A percentile compares a stretch with the other conserved stretches of the same genome.
Conservation (phyloP, 2,888 invertebrate genomes). For the Euproctis similis region DNA sequence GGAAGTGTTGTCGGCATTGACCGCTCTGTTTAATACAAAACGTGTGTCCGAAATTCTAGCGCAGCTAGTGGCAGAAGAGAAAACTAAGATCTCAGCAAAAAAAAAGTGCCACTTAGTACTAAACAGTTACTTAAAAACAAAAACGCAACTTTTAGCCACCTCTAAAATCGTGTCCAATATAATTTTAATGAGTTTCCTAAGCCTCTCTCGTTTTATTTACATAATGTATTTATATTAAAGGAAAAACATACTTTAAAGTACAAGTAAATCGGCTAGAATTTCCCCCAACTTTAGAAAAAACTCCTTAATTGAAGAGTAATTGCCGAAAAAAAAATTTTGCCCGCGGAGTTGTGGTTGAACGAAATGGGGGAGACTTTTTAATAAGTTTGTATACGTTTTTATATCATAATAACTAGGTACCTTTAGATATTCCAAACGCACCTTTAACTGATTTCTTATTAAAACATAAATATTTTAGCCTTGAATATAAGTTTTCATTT, state of each 20-base stretch:
- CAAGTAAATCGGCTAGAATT: conserved; percentile 13
- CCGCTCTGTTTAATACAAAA: too few relatives aligned
- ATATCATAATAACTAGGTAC: too few relatives aligned
- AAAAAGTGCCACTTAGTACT: too few relatives aligned
- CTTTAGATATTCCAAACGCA: too few relatives aligned
- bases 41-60: too few relatives aligned
- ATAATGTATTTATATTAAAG: conserved; percentile 7
- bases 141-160: neutral
- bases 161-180: neutral
- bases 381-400: conserved; percentile 19
- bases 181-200: neutral
- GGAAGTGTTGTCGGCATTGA: too few relatives aligned
- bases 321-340: conserved; percentile 23
- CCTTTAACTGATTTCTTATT: too few relatives aligned
- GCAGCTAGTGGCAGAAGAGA: too few relatives aligned
- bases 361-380: conserved; percentile 15
- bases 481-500: too few relatives aligned
- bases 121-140: too few relatives aligned
- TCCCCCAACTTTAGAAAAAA: conserved; percentile 13
- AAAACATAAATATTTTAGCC: too few relatives aligned
- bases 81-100: too few relatives aligned
- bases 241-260: conserved; percentile 15
- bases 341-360: conserved; percentile 12
- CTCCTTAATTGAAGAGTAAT: conserved; percentile 24
- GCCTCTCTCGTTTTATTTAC: neutral